These are phyloP conservation scores for Aricia artaxerxes DNA, from an alignment of 2,888 invertebrate genomes.

Conservation along the genomic window DNA sequence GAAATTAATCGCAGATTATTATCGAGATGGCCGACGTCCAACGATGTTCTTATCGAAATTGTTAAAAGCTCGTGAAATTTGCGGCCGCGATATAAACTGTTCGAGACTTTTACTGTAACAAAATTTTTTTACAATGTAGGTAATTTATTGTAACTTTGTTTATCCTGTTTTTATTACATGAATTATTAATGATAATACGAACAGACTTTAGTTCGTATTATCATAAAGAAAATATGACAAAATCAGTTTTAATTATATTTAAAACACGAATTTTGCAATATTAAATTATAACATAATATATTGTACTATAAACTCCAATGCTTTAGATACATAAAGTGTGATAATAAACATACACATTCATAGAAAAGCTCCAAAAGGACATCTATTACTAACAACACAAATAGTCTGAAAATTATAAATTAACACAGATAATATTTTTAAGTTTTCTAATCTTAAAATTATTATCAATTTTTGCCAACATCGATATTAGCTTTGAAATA, in stretches of 20 bases:
- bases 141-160: neutral
- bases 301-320: too few relatives aligned
- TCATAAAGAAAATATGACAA: too few relatives aligned
- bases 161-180: too few relatives aligned
- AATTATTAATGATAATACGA: neutral
- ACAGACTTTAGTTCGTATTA: neutral
- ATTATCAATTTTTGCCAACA: neutral
- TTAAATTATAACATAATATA: too few relatives aligned
- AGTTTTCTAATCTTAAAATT: neutral
- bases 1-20: constrained; percentile 40
- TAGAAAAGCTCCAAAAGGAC: too few relatives aligned
- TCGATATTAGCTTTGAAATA: neutral
- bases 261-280: too few relatives aligned
- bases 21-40: constrained; percentile 38
- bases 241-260: too few relatives aligned
- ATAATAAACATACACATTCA: too few relatives aligned
- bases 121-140: neutral
- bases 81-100: constrained; percentile 18
- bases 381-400: too few relatives aligned
- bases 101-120: constrained; percentile 15
- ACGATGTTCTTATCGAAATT: constrained; percentile 34
- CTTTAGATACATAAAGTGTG: too few relatives aligned
- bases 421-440: too few relatives aligned
- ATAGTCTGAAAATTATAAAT: too few relatives aligned
- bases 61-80: constrained; percentile 20